A percentile compares a stretch with the other conserved stretches of the same genome.
Conservation (phyloP, 2,113 vertebrate species). For the Gobius niger region DNA sequence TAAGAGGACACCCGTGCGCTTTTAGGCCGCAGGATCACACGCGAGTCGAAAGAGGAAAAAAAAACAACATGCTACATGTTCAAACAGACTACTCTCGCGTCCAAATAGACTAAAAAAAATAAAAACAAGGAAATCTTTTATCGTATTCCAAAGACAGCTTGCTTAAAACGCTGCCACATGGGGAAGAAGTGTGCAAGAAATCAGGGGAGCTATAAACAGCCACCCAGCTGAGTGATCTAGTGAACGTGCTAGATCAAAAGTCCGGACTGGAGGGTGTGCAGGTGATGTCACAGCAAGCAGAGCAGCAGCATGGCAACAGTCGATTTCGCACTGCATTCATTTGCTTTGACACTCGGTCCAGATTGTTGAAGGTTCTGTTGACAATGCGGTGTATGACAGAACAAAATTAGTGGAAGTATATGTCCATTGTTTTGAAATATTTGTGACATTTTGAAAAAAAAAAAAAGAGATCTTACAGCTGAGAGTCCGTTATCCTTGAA, state of each 20-base stretch:
- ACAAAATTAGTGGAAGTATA: no score
- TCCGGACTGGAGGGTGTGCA: not conserved
- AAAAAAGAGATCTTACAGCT: no score
- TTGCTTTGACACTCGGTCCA: no score
- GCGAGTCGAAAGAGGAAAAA: not conserved
- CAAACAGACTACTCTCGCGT: slow-evolving; percentile 21
- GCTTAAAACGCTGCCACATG: slow-evolving; percentile 37
- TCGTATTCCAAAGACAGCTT: slow-evolving; percentile 31
- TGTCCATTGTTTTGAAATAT: no score
- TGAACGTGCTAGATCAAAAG: not conserved
- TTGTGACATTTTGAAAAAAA: no score
- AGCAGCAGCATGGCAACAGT: no score
- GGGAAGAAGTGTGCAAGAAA: slow-evolving; percentile 18
- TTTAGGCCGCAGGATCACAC: not conserved
- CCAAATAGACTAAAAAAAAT: slow-evolving; percentile 21
- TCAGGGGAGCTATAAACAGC: slow-evolving; percentile 29
- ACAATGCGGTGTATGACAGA: no score
- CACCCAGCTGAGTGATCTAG: slow-evolving; percentile 3
- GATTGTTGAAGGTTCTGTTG: no score
- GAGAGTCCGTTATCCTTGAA: no score
- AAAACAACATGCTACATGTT: slow-evolving; percentile 5
- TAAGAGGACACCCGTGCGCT: not conserved
- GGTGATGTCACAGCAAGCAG: not conserved
- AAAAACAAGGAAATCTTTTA: slow-evolving; percentile 54
- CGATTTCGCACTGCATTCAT: no score